phyloP scores from a whole-genome alignment of 2,888 invertebrate genomes.

The Dromius quadrimaculatus region DNA sequence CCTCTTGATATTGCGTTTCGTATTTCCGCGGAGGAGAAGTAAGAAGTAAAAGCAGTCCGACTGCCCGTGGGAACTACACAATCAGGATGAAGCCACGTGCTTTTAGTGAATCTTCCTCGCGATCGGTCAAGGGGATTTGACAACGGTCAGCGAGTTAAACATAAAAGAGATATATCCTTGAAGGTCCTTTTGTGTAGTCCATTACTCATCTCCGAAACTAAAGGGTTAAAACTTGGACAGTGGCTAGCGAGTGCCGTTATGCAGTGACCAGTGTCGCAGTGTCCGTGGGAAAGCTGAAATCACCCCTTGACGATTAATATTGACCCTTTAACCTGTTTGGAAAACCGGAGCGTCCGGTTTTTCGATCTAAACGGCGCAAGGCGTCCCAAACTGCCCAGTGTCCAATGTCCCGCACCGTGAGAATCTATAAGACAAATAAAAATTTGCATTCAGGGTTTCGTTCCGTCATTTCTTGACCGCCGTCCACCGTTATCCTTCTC shows the following conservation, averaged over 20 bases:
- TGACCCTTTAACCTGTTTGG: constrained; percentile 13
- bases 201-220: not conserved
- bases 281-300: not conserved
- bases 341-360: constrained; percentile 5
- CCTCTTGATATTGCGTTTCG: not conserved
- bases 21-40: not conserved
- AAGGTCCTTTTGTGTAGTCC: not conserved
- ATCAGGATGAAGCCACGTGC: constrained; percentile 8
- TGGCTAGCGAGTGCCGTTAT: constrained; percentile 14
- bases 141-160: constrained; percentile 1
- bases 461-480: not conserved
- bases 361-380: not conserved
- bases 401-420: constrained; percentile 1
- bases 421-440: not conserved
- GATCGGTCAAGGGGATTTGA: not conserved
- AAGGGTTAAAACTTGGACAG: constrained; percentile 13
- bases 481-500: constrained; percentile 1
- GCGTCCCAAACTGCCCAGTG: constrained; percentile 7
- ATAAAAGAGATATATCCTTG: constrained; percentile 10
- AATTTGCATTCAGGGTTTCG: not conserved
- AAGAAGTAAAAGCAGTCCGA: not conserved
- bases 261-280: not conserved
- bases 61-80: not conserved
- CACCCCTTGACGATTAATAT: not conserved
- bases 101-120: not conserved